These are phyloP conservation scores for Bos javanicus DNA, from an alignment of 2,113 vertebrate genomes.

Conservation along the genomic window DNA sequence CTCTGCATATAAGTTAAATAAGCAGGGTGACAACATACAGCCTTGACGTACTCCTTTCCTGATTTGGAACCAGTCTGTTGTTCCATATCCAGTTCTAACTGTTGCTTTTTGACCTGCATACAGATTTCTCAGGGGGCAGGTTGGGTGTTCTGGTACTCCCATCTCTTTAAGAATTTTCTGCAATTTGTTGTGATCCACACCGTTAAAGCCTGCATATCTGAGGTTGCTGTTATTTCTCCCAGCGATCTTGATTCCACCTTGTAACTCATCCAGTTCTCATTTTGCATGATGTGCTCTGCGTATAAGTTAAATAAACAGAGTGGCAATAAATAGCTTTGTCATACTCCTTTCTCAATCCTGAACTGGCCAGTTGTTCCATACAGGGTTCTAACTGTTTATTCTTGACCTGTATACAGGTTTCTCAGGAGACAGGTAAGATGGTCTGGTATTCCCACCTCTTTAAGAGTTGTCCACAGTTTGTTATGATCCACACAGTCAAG, in stretches of 20 bases:
- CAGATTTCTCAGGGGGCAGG: neutral
- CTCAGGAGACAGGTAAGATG: neutral
- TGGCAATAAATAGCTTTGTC: neutral
- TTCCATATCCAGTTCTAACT: neutral
- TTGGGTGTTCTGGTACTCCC: neutral
- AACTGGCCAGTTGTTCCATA: neutral
- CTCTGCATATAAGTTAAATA: neutral
- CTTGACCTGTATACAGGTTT: neutral
- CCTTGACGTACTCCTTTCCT: neutral
- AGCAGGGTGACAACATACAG: neutral
- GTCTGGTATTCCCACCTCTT: neutral
- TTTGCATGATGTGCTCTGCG: neutral
- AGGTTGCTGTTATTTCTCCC: neutral
- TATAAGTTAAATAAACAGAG: neutral
- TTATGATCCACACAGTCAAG: neutral
- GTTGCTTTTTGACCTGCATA: neutral
- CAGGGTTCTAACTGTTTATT: neutral
- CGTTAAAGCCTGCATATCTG: neutral
- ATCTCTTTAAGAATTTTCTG: neutral
- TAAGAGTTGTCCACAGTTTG: neutral
- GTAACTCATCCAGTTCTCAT: neutral
- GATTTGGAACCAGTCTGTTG: neutral
- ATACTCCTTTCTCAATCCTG: neutral
- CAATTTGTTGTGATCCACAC: neutral
- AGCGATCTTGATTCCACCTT: neutral